Evolutionary conservation across 2,888 invertebrate species (phyloP).

Genomic region (Germaria angustata): DNA sequence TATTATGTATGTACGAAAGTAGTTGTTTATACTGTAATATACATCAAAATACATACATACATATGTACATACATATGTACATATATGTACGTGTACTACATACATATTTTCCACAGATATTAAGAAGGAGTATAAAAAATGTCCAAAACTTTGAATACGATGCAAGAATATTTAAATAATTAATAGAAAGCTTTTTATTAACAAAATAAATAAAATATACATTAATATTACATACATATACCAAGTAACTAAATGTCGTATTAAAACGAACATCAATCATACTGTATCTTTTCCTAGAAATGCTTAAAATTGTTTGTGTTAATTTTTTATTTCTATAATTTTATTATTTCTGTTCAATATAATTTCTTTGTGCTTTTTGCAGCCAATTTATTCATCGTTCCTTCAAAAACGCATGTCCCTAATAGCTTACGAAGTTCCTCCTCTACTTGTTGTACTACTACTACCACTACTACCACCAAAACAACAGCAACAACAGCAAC

Average conservation of each 20-base stretch:
- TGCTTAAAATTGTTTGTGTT: constrained; percentile 64
- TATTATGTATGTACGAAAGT: not conserved
- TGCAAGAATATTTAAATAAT: constrained; percentile 33
- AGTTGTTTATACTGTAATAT: constrained; percentile 8
- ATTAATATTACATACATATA: not conserved
- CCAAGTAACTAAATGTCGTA: constrained; percentile 49
- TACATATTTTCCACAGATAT: not conserved
- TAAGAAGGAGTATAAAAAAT: constrained; percentile 71
- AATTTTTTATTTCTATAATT: constrained; percentile 63
- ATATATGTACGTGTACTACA: not conserved
- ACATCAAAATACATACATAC: too few species aligned
- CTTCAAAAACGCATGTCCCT: constrained; percentile 92
- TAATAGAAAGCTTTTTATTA: constrained; percentile 54
- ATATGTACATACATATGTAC: too few species aligned
- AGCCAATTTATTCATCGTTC: constrained; percentile 59
- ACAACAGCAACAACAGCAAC: constrained; percentile 40
- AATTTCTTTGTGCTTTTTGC: constrained; percentile 68
- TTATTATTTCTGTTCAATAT: constrained; percentile 82
- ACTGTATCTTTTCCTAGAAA: constrained; percentile 28
- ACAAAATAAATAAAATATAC: constrained; percentile 64
- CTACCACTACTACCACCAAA: constrained; percentile 50
- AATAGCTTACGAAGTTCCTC: constrained; percentile 73
- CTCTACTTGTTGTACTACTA: constrained; percentile 44
- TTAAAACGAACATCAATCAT: constrained; percentile 48
- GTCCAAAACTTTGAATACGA: constrained; percentile 81